These are phyloP conservation scores for Hyposoter didymator DNA, from an alignment of 2,888 invertebrate genomes.

Conservation along the genomic window DNA sequence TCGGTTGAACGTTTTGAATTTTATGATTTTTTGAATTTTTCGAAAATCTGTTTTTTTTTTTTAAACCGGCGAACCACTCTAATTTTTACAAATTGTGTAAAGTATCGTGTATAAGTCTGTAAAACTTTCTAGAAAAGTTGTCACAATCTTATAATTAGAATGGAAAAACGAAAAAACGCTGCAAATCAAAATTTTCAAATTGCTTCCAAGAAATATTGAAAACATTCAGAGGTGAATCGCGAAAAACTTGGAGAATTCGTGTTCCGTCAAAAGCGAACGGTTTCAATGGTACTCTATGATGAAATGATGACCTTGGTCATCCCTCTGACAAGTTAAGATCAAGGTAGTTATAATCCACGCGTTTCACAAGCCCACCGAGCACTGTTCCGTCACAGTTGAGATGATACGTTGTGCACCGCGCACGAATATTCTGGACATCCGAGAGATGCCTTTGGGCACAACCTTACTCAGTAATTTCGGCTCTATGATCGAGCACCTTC, in stretches of 20 bases:
- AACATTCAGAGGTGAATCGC: background rate
- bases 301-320: background rate
- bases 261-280: background rate
- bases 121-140: too few relatives aligned
- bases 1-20: too few relatives aligned
- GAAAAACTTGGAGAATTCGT: too few relatives aligned
- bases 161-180: too few relatives aligned
- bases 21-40: too few relatives aligned
- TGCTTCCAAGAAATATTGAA: background rate
- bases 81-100: too few relatives aligned
- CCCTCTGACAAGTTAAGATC: background rate
- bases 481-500: slow-evolving; percentile 59
- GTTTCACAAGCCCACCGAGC: background rate
- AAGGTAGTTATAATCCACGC: background rate
- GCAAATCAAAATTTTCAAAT: too few relatives aligned
- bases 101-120: too few relatives aligned
- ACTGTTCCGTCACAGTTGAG: background rate
- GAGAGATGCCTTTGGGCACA: slow-evolving; percentile 3
- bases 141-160: too few relatives aligned
- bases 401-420: background rate
- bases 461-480: slow-evolving; percentile 59
- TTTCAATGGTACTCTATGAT: background rate
- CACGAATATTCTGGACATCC: background rate
- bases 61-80: too few relatives aligned
- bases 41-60: too few relatives aligned